A percentile compares a stretch with the other conserved stretches of the same genome.
Evolutionary conservation across 2,888 invertebrate genomes (phyloP).

Genomic region (Caenorhabditis sp.): DNA sequence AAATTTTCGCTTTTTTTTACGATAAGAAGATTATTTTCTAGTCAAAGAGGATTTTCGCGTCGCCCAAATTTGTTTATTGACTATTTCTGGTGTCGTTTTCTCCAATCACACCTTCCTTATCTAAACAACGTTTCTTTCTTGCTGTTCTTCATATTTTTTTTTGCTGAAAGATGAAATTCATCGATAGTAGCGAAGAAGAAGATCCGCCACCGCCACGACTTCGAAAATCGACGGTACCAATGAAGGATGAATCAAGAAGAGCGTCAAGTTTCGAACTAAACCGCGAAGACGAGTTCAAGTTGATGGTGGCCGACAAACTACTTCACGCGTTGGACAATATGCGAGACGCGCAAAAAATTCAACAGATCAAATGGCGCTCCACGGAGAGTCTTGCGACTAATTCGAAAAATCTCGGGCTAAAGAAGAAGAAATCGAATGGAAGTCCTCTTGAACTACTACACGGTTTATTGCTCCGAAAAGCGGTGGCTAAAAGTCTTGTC

Average conservation of each 20-base stretch:
- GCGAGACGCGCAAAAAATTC: constrained; percentile 33
- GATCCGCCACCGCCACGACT: constrained; percentile 24
- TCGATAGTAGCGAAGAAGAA: constrained; percentile 44
- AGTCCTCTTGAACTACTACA: constrained; percentile 29
- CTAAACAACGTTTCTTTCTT: constrained; percentile 2
- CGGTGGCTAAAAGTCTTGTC: constrained; percentile 22
- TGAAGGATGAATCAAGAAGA: constrained; percentile 11
- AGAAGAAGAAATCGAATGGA: neutral
- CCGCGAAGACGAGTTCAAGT: constrained; percentile 56
- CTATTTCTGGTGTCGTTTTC: neutral
- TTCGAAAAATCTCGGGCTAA: neutral
- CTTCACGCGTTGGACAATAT: constrained; percentile 55
- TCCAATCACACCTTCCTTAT: neutral
- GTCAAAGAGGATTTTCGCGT: neutral
- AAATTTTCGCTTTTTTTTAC: neutral
- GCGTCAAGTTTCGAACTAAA: constrained; percentile 38
- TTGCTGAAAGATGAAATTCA: constrained; percentile 10
- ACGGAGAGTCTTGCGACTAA: neutral
- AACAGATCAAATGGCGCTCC: neutral
- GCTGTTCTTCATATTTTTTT: neutral
- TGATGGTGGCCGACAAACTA: constrained; percentile 52
- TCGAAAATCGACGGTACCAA: neutral
- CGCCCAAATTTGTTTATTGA: neutral
- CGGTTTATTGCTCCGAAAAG: constrained; percentile 16
- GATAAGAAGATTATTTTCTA: neutral